Percentiles rank a stretch among this genome's conserved stretches.
Evolutionary conservation across 1,140 invertebrate species (phyloP).

Genomic region (Chelonus insularis): DNA sequence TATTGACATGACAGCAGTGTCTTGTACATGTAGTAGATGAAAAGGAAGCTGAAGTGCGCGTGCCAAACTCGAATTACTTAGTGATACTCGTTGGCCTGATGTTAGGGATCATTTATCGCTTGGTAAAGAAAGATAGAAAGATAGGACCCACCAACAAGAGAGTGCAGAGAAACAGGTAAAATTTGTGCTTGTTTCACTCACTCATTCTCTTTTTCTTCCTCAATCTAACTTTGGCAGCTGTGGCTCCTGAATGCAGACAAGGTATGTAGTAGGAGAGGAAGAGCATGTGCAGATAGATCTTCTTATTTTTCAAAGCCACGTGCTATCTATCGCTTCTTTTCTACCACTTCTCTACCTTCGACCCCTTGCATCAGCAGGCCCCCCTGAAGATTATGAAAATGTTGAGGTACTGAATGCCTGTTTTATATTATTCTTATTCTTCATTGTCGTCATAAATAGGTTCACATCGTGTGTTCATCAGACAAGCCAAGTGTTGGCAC

Average conservation of each 20-base stretch:
- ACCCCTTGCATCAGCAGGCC: conserved; percentile 27
- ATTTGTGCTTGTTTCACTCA: neutral
- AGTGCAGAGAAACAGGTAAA: neutral
- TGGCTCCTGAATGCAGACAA: conserved; percentile 35
- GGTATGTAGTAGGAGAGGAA: conserved; percentile 26
- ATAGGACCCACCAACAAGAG: neutral
- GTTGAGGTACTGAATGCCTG: neutral
- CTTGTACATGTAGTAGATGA: neutral
- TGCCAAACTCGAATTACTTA: conserved; percentile 8
- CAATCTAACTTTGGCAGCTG: conserved; percentile 22
- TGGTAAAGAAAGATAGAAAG: too few relatives aligned
- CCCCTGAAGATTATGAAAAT: conserved; percentile 20
- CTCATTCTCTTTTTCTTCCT: neutral
- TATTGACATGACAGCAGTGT: neutral
- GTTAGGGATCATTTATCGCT: conserved; percentile 1
- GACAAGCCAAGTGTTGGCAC: neutral
- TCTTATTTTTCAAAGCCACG: conserved; percentile 16
- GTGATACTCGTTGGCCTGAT: conserved; percentile 4
- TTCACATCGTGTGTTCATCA: too few relatives aligned
- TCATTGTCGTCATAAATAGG: too few relatives aligned
- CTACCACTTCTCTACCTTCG: conserved; percentile 39
- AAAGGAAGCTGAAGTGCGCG: conserved; percentile 1
- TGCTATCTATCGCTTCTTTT: conserved; percentile 24
- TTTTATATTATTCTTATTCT: conserved; percentile 1
- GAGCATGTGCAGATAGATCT: conserved; percentile 27